phyloP scores from a whole-genome alignment of 2,797 vertebrate species.

The Manis javanica region DNA sequence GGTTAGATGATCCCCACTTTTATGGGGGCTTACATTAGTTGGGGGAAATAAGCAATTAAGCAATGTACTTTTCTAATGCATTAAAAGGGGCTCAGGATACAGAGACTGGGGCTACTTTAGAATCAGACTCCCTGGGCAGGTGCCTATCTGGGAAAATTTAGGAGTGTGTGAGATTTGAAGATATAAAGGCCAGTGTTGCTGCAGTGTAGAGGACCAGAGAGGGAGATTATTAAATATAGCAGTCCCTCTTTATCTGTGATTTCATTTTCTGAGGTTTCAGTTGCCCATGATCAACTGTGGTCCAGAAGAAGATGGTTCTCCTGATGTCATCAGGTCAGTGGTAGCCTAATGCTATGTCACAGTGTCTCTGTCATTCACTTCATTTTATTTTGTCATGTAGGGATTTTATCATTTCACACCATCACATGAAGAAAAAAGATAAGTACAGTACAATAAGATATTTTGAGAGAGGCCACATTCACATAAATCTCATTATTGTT shows the following conservation, averaged over 20 bases:
- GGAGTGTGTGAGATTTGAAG: background rate
- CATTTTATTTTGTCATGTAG: background rate
- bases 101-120: background rate
- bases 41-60: background rate
- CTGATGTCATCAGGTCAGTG: background rate
- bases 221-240: background rate
- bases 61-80: background rate
- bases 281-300: background rate
- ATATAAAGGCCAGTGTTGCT: background rate
- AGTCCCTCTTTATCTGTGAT: background rate
- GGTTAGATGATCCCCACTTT: background rate
- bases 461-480: background rate
- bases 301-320: background rate
- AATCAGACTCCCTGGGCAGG: background rate
- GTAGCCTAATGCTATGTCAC: background rate
- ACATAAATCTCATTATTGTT: background rate
- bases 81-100: background rate
- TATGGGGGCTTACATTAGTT: background rate
- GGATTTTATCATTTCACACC: background rate
- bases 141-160: background rate
- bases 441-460: background rate
- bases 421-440: background rate
- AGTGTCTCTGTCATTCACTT: background rate
- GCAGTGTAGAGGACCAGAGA: background rate
- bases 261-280: background rate